Conservation (phyloP, 1,140 invertebrate species). For the Bombus pyrosoma region DNA sequence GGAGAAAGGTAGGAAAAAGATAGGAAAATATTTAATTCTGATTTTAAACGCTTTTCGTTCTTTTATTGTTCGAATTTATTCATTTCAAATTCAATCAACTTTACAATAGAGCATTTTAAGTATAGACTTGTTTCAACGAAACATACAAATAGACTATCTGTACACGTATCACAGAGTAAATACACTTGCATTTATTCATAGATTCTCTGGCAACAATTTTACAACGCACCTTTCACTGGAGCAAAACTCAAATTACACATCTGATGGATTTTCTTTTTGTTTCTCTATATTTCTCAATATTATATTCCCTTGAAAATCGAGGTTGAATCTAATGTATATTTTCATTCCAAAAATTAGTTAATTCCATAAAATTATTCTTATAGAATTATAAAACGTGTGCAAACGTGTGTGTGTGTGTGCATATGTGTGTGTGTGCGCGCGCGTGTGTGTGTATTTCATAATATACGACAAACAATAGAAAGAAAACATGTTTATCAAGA, state of each 20-base stretch:
- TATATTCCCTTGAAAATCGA: neutral
- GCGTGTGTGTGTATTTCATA: too few relatives aligned
- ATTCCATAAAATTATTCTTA: neutral
- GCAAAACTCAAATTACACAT: constrained; percentile 5
- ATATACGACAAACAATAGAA: neutral
- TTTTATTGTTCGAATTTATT: constrained; percentile 41
- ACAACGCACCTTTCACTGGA: neutral
- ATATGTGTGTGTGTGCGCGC: too few relatives aligned
- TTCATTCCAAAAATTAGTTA: neutral
- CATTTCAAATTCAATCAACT: constrained; percentile 25
- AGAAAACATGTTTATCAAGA: neutral
- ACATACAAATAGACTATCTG: constrained; percentile 28
- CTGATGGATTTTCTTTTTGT: neutral
- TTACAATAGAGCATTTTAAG: constrained; percentile 39
- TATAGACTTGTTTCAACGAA: constrained; percentile 36
- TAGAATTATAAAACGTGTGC: neutral
- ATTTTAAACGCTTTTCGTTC: neutral
- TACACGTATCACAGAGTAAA: constrained; percentile 52
- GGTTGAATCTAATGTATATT: neutral
- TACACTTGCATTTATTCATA: constrained; percentile 39
- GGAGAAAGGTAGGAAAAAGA: neutral
- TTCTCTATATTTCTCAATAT: neutral
- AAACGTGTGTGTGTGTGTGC: too few relatives aligned
- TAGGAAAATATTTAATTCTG: neutral
- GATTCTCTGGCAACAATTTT: neutral